These are phyloP conservation scores for Acanthococcus lagerstroemiae DNA, from an alignment of 2,888 invertebrate species.

Conservation along the genomic window DNA sequence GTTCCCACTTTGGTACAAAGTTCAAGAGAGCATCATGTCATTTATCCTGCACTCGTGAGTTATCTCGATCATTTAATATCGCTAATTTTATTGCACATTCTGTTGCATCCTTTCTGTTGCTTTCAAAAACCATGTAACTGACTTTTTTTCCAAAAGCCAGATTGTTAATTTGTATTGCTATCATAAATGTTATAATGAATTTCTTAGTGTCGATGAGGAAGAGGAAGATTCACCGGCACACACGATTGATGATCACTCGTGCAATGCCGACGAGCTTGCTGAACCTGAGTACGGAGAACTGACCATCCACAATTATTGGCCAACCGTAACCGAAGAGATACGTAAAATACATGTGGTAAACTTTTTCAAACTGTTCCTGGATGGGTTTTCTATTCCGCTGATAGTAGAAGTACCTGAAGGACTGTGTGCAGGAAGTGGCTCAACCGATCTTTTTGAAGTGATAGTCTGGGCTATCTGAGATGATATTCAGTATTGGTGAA, in stretches of 20 bases:
- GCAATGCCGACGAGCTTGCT: constrained; percentile 15
- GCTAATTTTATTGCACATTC: background rate
- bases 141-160: background rate
- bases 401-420: no score
- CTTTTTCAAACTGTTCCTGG: no score
- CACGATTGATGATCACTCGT: constrained; percentile 43
- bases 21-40: constrained; percentile 32
- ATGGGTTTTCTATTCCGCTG: no score
- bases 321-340: constrained; percentile 68
- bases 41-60: constrained; percentile 33
- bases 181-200: background rate
- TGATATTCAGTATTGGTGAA: no score
- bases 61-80: background rate
- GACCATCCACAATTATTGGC: constrained; percentile 67
- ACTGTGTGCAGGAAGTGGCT: no score
- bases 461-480: no score
- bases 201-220: constrained; percentile 42
- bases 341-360: constrained; percentile 62
- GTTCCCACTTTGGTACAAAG: no score
- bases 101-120: background rate
- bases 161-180: background rate
- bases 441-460: no score
- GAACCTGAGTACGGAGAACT: constrained; percentile 22
- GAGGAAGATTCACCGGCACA: constrained; percentile 42
- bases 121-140: background rate